phyloP scores from a whole-genome alignment of 2,797 vertebrate species.

The Labeo calbasu region DNA sequence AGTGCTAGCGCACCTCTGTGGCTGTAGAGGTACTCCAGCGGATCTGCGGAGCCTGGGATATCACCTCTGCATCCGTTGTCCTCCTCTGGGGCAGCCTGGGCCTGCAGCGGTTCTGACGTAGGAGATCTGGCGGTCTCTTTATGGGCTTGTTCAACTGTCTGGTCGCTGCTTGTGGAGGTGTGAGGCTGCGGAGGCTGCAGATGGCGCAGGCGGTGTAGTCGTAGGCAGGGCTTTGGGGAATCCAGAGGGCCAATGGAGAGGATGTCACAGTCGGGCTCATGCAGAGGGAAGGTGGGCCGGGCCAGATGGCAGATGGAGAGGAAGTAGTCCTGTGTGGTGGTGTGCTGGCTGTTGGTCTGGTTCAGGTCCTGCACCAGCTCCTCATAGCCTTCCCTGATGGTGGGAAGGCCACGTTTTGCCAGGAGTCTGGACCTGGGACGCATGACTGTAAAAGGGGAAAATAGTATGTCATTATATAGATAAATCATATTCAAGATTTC shows the following conservation, averaged over 20 bases:
- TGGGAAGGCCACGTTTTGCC: constrained; percentile 74
- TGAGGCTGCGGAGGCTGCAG: constrained; percentile 41
- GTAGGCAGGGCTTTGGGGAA: constrained; percentile 59
- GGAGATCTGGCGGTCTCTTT: constrained; percentile 26
- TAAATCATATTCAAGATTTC: background rate
- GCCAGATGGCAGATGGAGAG: constrained; percentile 89
- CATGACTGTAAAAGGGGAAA: constrained; percentile 68
- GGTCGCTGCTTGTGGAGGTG: constrained; percentile 19
- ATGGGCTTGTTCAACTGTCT: constrained; percentile 7
- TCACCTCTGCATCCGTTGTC: background rate
- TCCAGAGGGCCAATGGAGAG: constrained; percentile 65
- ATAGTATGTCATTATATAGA: background rate
- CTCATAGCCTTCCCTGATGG: constrained; percentile 75
- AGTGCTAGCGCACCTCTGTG: constrained; percentile 55
- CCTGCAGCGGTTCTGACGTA: constrained; percentile 8
- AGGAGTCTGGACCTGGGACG: constrained; percentile 71
- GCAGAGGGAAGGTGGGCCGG: constrained; percentile 80
- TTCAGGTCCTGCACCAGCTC: constrained; percentile 71
- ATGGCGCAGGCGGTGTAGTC: constrained; percentile 58
- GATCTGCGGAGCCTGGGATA: constrained; percentile 68
- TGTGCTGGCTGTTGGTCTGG: constrained; percentile 61
- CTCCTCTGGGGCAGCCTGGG: constrained; percentile 39
- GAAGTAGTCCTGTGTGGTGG: constrained; percentile 82
- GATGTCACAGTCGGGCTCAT: constrained; percentile 63
- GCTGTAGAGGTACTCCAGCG: constrained; percentile 84